These are phyloP conservation scores for Peromyscus eremicus DNA, from an alignment of 2,797 vertebrate genomes.

Conservation along the genomic window DNA sequence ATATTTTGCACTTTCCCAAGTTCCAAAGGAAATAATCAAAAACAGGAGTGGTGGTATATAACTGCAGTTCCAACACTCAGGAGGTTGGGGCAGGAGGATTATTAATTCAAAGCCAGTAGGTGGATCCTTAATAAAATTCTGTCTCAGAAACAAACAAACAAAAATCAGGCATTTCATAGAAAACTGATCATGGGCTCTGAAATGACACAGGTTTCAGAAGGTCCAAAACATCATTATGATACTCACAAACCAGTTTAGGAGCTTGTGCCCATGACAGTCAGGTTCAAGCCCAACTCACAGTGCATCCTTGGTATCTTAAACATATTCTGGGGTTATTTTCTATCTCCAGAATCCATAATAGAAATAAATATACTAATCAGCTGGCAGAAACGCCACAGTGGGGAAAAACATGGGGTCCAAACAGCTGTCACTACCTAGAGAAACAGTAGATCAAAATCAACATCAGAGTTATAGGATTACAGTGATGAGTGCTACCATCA, in stretches of 20 bases:
- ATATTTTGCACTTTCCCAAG: not conserved
- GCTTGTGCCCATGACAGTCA: not conserved
- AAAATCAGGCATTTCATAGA: not conserved
- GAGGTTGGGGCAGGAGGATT: accelerated
- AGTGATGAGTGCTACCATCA: not conserved
- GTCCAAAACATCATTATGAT: not conserved
- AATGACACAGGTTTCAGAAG: not conserved
- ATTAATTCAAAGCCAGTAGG: not conserved
- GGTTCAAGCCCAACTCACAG: not conserved
- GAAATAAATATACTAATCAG: not conserved
- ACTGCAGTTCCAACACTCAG: not conserved
- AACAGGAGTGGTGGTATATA: not conserved
- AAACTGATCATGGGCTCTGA: not conserved
- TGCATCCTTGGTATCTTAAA: no score
- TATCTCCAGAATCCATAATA: not conserved
- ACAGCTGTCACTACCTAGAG: not conserved
- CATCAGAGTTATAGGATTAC: not conserved
- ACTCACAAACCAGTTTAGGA: not conserved
- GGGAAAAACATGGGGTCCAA: not conserved
- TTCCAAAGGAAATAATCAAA: not conserved
- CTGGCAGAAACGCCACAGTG: not conserved
- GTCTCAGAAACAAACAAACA: not conserved
- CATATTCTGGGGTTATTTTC: not conserved
- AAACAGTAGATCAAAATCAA: not conserved
- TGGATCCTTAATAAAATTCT: not conserved